Base-by-base conservation (phyloP, 2,888 invertebrate species). In the Drosophila subquinaria region DNA sequence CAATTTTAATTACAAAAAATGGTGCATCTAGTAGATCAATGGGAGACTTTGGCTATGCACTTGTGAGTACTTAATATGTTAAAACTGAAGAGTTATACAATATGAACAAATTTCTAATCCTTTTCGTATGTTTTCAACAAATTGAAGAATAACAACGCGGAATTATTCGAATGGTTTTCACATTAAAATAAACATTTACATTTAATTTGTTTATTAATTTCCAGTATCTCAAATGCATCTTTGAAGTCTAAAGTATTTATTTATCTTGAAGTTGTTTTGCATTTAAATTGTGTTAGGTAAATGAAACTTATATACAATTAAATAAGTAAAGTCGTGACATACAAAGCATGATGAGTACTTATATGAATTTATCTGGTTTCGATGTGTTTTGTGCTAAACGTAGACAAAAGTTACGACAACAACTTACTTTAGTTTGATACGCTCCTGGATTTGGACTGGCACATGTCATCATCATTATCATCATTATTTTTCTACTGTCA, bases 1-100 rank as follows among this genome's bases (percentile, higher is more conserved):
- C 27, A 13, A n/a, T 3, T 33, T 10, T n/a, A 17, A 10, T 8
- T 42, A 23, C n/a, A 9, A 0, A 56, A 55, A 48, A 83, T 83
- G 88, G 66, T 72, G 74, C 83, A 77, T n/a, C 36, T 83, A 27
- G 50, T 83, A 40, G 82, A 83, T 72, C 88, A 88, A 64, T 83
- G 82, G 82, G 88, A 83, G 42, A 77, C 86, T 15, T 60, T 83
- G 38, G 82, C 82, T 45, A 70, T 82, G 15, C 88, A 83, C 53
- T 36, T 86, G 82, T 83, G 56, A 88, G 82, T 79, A 48, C 3
- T 1, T 15, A 4, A 27, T 0, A 10, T 9, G 8, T 48, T 48
- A 1, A 4, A 15, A 40, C 2, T 40, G 8, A 36, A 36, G 5
- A 36, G 13, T 4, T 36, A 0, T 10, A 36, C 13, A 36, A 11